phyloP scores from a whole-genome alignment of 2,113 vertebrate genomes.

The Corynorhinus townsendii region DNA sequence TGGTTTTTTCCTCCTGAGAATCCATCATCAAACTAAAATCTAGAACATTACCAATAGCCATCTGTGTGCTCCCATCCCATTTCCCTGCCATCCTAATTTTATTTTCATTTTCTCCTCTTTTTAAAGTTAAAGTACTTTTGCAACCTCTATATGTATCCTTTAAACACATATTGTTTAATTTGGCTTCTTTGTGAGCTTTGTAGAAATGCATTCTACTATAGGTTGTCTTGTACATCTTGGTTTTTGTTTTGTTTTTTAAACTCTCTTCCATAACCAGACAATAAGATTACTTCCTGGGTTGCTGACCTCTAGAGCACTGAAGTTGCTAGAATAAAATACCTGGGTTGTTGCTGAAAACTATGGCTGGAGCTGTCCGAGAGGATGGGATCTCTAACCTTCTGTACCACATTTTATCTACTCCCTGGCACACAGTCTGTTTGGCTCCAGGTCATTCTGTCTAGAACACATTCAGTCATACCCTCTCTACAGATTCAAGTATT shows the following conservation, averaged over 20 bases:
- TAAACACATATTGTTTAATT: conserved; percentile 14
- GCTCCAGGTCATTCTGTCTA: not conserved
- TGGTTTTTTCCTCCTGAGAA: not conserved
- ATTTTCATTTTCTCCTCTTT: not conserved
- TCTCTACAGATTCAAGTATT: not conserved
- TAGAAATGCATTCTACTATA: not conserved
- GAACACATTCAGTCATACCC: not conserved
- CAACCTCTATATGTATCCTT: not conserved
- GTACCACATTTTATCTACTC: not conserved
- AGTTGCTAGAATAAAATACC: not conserved
- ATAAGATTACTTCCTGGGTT: not conserved
- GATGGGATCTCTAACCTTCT: not conserved
- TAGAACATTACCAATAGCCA: not conserved
- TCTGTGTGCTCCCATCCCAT: not conserved
- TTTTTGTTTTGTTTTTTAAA: not conserved
- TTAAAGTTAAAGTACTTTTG: conserved; percentile 2
- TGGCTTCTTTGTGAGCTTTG: conserved; percentile 41
- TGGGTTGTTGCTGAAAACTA: not conserved
- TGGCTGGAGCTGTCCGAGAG: not conserved
- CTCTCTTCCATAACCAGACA: not conserved
- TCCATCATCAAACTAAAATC: not conserved
- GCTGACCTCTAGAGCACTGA: not conserved
- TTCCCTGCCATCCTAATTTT: not conserved
- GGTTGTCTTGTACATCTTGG: not conserved
- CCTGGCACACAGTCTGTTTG: not conserved